Evolutionary conservation across 2,797 vertebrate genomes (phyloP).

Genomic region (Tinamus major): DNA sequence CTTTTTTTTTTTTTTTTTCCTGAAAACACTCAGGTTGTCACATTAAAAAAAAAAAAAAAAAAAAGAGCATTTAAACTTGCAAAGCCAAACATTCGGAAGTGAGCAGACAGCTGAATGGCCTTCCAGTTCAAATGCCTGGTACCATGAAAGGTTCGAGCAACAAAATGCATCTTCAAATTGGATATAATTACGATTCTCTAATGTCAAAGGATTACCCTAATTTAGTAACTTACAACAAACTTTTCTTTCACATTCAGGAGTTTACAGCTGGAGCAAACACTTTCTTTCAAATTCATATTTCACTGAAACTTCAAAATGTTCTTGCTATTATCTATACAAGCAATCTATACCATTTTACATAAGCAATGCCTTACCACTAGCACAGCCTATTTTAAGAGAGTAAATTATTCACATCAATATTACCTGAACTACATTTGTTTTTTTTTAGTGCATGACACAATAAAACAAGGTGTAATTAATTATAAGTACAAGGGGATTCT

Average conservation of each 20-base stretch:
- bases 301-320: background rate
- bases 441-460: background rate
- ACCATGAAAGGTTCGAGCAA: background rate
- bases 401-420: background rate
- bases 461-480: background rate
- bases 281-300: background rate
- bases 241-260: background rate
- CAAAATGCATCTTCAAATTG: background rate
- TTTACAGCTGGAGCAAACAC: constrained; percentile 8
- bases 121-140: background rate
- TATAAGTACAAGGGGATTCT: background rate
- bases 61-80: background rate
- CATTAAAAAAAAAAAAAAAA: background rate
- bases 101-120: background rate
- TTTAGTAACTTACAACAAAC: background rate
- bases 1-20: background rate
- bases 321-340: background rate
- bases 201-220: background rate
- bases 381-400: background rate
- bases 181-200: background rate
- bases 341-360: too few relatives aligned
- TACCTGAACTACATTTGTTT: background rate
- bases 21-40: background rate
- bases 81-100: background rate
- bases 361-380: too few relatives aligned